These are phyloP conservation scores for Athene noctua DNA, from an alignment of 2,113 vertebrate genomes.

Conservation along the genomic window DNA sequence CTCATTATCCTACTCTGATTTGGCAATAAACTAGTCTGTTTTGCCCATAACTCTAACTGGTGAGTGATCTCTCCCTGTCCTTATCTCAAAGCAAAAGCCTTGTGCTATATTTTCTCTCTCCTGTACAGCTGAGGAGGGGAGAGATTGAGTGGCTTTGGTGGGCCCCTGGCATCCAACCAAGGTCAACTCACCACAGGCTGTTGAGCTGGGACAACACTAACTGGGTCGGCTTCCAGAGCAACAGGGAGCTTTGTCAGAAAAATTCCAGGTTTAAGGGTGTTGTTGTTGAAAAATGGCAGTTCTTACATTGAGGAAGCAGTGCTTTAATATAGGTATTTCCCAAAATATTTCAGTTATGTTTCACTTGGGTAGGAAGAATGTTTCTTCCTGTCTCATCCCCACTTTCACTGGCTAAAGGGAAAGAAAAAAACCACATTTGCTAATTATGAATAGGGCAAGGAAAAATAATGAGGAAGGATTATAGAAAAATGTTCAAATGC, in stretches of 20 bases:
- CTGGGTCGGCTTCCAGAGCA: neutral
- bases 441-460: neutral
- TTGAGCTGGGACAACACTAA: neutral
- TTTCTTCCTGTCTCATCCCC: neutral
- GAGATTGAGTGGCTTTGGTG: neutral
- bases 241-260: neutral
- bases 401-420: neutral
- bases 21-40: neutral
- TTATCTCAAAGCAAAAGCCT: fast-evolving
- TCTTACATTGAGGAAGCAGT: neutral
- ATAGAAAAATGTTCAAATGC: neutral
- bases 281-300: neutral
- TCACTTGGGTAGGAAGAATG: neutral
- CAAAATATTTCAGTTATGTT: neutral
- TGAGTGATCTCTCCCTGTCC: neutral
- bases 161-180: neutral
- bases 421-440: neutral
- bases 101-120: neutral
- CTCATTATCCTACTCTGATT: neutral
- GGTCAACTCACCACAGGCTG: neutral
- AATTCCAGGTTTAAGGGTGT: neutral
- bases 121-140: neutral
- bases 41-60: neutral
- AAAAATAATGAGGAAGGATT: neutral
- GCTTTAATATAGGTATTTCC: neutral